phyloP scores from a whole-genome alignment of 2,113 vertebrate genomes.

The mouse (Mus musculus) region GRCm39 chr10:57393001-57393500 shows the following conservation, averaged over 20 bases:
- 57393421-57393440: not conserved
- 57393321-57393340: conserved; percentile 99
- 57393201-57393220: conserved; percentile 73
- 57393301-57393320: conserved; percentile 96
- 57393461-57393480: conserved; percentile 16
- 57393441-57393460: not conserved
- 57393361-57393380: conserved; percentile 92
- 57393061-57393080: conserved; percentile 51
- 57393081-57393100: conserved; percentile 76
- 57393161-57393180: conserved; percentile 76
- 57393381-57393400: conserved; percentile 91
- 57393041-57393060: conserved; percentile 41
- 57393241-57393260: conserved; percentile 88
- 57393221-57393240: conserved; percentile 23
- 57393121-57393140: conserved; percentile 85
- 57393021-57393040: conserved; percentile 45
- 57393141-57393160: conserved; percentile 77
- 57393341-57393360: conserved; percentile 99
- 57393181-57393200: conserved; percentile 77
- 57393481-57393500: not conserved
- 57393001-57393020: conserved; percentile 29
- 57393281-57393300: conserved; percentile 98
- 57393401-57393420: not conserved
- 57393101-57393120: conserved; percentile 76
- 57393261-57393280: conserved; percentile 97